Evolutionary conservation across 2,113 vertebrate genomes (phyloP).

Genomic region (Acinonyx jubatus): DNA sequence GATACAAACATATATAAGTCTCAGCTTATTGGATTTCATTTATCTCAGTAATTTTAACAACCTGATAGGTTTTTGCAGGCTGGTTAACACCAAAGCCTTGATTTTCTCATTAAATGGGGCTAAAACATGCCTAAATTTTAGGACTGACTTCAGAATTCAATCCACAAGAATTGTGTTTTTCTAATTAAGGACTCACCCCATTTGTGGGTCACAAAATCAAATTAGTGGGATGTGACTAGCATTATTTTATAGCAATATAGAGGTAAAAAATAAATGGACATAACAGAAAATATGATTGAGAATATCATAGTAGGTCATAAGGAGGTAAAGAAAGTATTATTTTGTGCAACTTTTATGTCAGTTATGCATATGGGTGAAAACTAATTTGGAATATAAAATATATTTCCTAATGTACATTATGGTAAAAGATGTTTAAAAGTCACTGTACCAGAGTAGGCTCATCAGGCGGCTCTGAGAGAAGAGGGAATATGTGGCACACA

Average conservation of each 20-base stretch:
- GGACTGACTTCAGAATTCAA: background rate
- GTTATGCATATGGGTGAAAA: background rate
- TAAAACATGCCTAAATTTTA: background rate
- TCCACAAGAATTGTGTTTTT: background rate
- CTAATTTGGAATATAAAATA: background rate
- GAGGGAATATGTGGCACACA: accelerated
- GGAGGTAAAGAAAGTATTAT: background rate
- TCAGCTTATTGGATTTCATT: background rate
- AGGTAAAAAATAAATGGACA: background rate
- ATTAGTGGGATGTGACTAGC: background rate
- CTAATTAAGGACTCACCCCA: background rate
- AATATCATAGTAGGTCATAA: background rate
- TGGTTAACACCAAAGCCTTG: background rate
- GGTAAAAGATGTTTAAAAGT: no score
- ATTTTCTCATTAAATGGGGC: background rate
- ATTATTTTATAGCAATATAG: background rate
- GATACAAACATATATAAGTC: background rate
- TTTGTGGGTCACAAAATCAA: background rate
- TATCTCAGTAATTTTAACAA: background rate
- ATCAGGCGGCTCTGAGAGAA: background rate
- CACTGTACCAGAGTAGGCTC: background rate
- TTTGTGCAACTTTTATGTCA: background rate
- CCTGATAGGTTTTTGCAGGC: background rate
- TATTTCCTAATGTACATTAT: background rate
- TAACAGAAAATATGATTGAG: background rate